Percentiles rank a stretch among this genome's conserved stretches.
Conservation (phyloP, 2,797 vertebrate genomes). For the Coregonus ussuriensis region DNA sequence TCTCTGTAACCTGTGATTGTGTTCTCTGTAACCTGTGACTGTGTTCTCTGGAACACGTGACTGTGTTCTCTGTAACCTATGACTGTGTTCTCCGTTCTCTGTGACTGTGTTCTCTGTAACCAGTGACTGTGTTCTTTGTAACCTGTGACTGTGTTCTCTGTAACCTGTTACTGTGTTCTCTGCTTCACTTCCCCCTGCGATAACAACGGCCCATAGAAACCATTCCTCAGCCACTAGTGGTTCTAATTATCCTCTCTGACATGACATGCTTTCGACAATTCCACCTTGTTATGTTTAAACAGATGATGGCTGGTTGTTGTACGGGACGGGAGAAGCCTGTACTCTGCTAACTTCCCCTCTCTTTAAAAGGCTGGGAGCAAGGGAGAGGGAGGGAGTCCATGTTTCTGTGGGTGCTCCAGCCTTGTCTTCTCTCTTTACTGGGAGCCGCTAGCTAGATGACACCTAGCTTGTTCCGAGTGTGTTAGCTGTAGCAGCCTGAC, state of each 20-base stretch:
- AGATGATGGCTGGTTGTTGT: slow-evolving; percentile 27
- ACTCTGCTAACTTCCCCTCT: slow-evolving; percentile 11
- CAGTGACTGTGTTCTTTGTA: too few species aligned
- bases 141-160: too few species aligned
- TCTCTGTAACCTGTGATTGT: too few species aligned
- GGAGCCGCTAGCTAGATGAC: not conserved
- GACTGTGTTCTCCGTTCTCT: too few species aligned
- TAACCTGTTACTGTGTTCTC: too few species aligned
- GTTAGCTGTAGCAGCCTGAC: slow-evolving; percentile 40
- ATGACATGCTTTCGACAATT: slow-evolving; percentile 51
- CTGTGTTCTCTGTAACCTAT: too few species aligned
- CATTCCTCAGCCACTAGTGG: slow-evolving; percentile 34
- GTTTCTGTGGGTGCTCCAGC: not conserved
- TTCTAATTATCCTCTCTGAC: slow-evolving; percentile 58
- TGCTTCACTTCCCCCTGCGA: slow-evolving; percentile 7
- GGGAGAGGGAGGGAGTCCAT: not conserved
- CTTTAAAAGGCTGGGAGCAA: too few species aligned
- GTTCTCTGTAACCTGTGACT: too few species aligned
- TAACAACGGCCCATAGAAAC: slow-evolving; percentile 10
- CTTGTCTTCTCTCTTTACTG: slow-evolving; percentile 27
- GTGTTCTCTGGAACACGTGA: too few species aligned
- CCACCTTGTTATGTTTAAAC: slow-evolving; percentile 51
- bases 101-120: too few species aligned
- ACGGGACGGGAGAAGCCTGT: slow-evolving; percentile 12
- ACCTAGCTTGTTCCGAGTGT: slow-evolving; percentile 35